Evolutionary conservation across 2,113 vertebrate genomes (phyloP).

Genomic region (Calidris pugnax): DNA sequence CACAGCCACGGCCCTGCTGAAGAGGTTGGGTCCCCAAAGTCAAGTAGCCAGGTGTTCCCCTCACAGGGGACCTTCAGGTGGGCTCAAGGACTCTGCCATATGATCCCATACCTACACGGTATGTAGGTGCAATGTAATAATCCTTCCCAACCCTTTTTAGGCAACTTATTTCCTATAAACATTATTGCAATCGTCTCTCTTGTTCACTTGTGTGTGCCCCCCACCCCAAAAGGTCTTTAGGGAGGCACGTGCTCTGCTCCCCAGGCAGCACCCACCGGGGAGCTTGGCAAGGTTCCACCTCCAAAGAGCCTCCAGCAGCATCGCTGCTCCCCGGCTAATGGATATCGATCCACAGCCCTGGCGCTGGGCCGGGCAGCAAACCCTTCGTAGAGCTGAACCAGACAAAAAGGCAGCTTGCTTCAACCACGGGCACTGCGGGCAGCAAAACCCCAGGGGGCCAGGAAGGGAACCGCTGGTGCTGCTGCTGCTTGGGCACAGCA

Average conservation of each 20-base stretch:
- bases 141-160: not conserved
- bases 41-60: not conserved
- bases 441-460: not conserved
- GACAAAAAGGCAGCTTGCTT: not conserved
- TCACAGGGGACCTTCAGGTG: not conserved
- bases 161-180: accelerated
- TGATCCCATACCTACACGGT: not conserved
- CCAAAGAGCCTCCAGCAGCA: not conserved
- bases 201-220: not conserved
- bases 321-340: slow-evolving; percentile 46
- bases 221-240: accelerated
- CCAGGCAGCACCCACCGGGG: not conserved
- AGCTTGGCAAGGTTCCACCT: slow-evolving; percentile 45
- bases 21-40: not conserved
- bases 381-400: not conserved
- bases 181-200: not conserved
- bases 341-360: slow-evolving; percentile 59
- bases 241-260: not conserved
- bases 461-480: not conserved
- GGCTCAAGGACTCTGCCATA: not conserved
- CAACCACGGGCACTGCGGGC: not conserved
- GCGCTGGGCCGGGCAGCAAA: not conserved
- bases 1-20: not conserved
- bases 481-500: not conserved
- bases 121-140: accelerated